These are phyloP conservation scores for Oedothorax gibbosus DNA, from an alignment of 1,140 invertebrate species.

Conservation along the genomic window DNA sequence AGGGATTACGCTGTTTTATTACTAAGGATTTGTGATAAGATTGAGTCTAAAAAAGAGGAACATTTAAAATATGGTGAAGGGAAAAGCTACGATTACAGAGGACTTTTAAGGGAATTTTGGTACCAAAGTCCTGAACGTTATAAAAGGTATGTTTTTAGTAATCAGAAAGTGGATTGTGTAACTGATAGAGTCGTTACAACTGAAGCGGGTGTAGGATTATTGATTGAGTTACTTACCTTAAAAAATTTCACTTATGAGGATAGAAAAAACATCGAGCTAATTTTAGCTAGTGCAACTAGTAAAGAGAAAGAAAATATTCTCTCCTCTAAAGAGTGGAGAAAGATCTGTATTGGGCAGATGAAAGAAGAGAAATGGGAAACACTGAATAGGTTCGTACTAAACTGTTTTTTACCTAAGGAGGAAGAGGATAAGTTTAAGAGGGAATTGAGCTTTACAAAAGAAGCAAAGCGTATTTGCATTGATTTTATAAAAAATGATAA, in stretches of 20 bases:
- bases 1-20: slow-evolving; percentile 32
- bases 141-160: slow-evolving; percentile 48
- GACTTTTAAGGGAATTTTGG: slow-evolving; percentile 36
- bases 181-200: neutral
- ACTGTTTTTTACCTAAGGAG: slow-evolving; percentile 20
- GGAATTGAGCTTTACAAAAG: too few species aligned
- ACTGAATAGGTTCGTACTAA: slow-evolving; percentile 29
- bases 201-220: neutral
- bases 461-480: too few species aligned
- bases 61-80: slow-evolving; percentile 39
- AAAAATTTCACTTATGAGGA: slow-evolving; percentile 44
- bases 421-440: too few species aligned
- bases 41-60: slow-evolving; percentile 10
- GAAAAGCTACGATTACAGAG: neutral
- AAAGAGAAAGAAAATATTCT: slow-evolving; percentile 13
- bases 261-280: neutral
- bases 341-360: slow-evolving; percentile 3
- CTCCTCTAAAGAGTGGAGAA: slow-evolving; percentile 29
- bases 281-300: slow-evolving; percentile 22
- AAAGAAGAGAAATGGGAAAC: slow-evolving; percentile 42
- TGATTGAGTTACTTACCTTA: slow-evolving; percentile 10
- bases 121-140: slow-evolving; percentile 22
- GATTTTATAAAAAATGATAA: too few species aligned
- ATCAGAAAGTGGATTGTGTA: neutral
- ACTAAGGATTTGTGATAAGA: slow-evolving; percentile 13